These are phyloP conservation scores for Hozukius guyotensis DNA, from an alignment of 2,797 vertebrate genomes.

Conservation along the genomic window DNA sequence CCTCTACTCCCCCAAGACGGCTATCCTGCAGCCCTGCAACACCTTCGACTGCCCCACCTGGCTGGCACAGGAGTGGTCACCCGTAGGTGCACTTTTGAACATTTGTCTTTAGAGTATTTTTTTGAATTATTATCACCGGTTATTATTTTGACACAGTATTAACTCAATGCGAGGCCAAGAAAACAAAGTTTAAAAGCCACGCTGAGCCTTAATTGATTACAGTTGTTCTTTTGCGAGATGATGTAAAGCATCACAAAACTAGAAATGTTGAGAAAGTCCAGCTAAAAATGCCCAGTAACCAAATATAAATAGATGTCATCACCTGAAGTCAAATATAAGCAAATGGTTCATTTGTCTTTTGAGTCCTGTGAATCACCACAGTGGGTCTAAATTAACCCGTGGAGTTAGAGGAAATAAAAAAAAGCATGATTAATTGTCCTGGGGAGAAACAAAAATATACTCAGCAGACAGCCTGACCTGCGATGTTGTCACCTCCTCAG, in stretches of 20 bases:
- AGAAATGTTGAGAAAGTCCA: background rate
- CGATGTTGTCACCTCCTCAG: slow-evolving; percentile 1
- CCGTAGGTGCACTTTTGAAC: slow-evolving; percentile 80
- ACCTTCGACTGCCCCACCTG: slow-evolving; percentile 95
- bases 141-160: too few species aligned
- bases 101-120: too few species aligned
- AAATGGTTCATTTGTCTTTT: slow-evolving; percentile 39
- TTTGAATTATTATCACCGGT: too few species aligned
- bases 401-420: background rate
- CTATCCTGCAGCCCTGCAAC: slow-evolving; percentile 94
- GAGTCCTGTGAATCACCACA: slow-evolving; percentile 20
- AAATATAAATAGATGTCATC: slow-evolving; percentile 1
- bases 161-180: too few species aligned
- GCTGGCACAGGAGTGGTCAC: slow-evolving; percentile 98
- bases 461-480: background rate
- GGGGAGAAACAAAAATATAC: slow-evolving; percentile 22
- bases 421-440: slow-evolving; percentile 33
- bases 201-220: slow-evolving; percentile 12
- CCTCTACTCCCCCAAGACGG: slow-evolving; percentile 93
- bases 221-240: background rate
- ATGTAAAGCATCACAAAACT: slow-evolving; percentile 1
- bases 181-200: background rate
- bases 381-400: slow-evolving; percentile 42
- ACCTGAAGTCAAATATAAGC: slow-evolving; percentile 29
- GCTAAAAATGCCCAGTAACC: background rate